Base-by-base conservation (phyloP, 2,797 vertebrate genomes). In the Bovichtus variegatus region DNA sequence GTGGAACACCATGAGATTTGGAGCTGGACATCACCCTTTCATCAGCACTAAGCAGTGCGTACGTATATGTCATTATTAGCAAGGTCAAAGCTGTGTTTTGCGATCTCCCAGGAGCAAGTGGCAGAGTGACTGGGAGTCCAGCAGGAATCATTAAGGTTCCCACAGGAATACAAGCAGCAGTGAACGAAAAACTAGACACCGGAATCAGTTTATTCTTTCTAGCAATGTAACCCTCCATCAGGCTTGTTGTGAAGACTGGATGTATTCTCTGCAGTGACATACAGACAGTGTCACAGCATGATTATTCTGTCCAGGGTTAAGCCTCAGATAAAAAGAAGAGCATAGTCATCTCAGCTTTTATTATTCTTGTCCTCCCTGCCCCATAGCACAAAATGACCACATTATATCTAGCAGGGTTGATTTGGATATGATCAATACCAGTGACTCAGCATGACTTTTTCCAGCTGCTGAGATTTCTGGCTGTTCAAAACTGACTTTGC, bases 221-320 rank as follows among this genome's bases (percentile, higher is more conserved):
- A n/a, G 25, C 60, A 64, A 72, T 2, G 38, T 29, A 59, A 60
- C 60, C 61, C 25, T 71, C 55, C 62, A 77, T 54, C 53, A 31
- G 55, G 36, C 44, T 70, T 46, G 38, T 47, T 68, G n/a, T 74
- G 57, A 78, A 49, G 41, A 44, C 40, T 55, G 7, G 31, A 70
- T 65, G 27, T 60, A n/a, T 78, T 77, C 53, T 80, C 76, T 2
- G n/a, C n/a, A n/a, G n/a, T n/a, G n/a, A n/a, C n/a, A n/a, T n/a
- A n/a, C 27, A 58, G 43, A 71, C 23, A 18, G 25, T 8, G 9
- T 16, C 47, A 46, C 3, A 62, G 60, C 66, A 68, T 34, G 70
- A 29, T 65, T 85, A 70, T 80, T 84, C 60, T 70, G 47, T 71
- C 60, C 59, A 11, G n/a, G 66, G 44, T 73, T 46, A 71, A 55